Evolutionary conservation across 1,140 invertebrate species (phyloP), one percentile per base, ranked within the genome.

Genomic region (Dendrolimus kikuchii): DNA sequence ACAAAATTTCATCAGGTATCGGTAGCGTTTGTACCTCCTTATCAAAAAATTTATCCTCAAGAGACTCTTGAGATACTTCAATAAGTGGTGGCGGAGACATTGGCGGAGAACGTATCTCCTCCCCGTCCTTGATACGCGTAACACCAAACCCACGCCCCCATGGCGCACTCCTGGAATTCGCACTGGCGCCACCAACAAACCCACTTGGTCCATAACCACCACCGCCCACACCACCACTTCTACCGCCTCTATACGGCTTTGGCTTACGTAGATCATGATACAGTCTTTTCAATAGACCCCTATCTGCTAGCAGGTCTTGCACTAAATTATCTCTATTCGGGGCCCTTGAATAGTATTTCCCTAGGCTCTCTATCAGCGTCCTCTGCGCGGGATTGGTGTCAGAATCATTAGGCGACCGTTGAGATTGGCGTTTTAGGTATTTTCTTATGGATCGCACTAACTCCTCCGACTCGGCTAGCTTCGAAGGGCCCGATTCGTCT

Each of bases 251-350:
- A 65, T 93, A 93, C 0, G 91, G 89, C 64, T 92, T 90, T 5
- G 92, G 90, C 68, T 92, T 92, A 58, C 92, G 87, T 45, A 93
- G 77, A 68, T 93, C 92, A 66, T 93, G 92, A 65, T 93, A 93
- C 3, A 93, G 77, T 65, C 90, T 93, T 75, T 93, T 92, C 51
- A 94, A 79, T 2, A 92, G 84, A 69, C 92, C 93, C 51, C 92
- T 88, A 74, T 94, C 91, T 4, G 91, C 93, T 40, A 93, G 74
- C 36, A 93, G 86, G 67, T 93, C 91, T 51, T 91, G 91, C 63
- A 94, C 91, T 7, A 92, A 89, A 74, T 90, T 90, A 57, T 93
- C 89, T 49, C 91, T 85, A 58, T 91, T 92, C 0, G 89, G 83
- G 4, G 90, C 90, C 45, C 91, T 90, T 53, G 89, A 87, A 66